phyloP scores from a whole-genome alignment of 2,888 invertebrate genomes.

The Pachliopta kotzebuea region DNA sequence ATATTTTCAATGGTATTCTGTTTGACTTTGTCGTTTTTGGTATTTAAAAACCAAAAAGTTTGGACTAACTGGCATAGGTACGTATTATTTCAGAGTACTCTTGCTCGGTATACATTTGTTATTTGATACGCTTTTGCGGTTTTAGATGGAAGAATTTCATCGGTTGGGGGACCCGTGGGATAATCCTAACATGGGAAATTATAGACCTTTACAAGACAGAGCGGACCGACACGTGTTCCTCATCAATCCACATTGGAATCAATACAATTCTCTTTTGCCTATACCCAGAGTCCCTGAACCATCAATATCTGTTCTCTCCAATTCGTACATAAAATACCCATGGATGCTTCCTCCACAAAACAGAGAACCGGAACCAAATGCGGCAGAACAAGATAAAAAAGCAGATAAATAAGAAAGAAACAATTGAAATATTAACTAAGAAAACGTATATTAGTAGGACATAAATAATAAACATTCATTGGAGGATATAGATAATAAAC shows the following conservation, averaged over 20 bases:
- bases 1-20: too few species aligned
- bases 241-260: slow-evolving; percentile 74
- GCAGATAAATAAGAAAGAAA: neutral
- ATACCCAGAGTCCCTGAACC: slow-evolving; percentile 58
- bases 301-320: slow-evolving; percentile 60
- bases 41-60: too few species aligned
- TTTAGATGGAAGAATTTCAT: slow-evolving; percentile 77
- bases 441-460: neutral
- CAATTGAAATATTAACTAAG: neutral
- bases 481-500: too few species aligned
- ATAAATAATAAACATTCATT: too few species aligned
- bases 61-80: too few species aligned
- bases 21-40: too few species aligned
- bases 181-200: slow-evolving; percentile 76
- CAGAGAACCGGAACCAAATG: slow-evolving; percentile 45
- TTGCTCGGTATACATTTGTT: too few species aligned
- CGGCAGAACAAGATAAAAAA: slow-evolving; percentile 36
- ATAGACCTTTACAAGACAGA: slow-evolving; percentile 68
- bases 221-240: slow-evolving; percentile 71
- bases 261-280: slow-evolving; percentile 73
- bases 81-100: too few species aligned
- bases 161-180: slow-evolving; percentile 74
- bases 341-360: slow-evolving; percentile 64
- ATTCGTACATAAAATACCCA: slow-evolving; percentile 49
- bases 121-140: neutral